Base-by-base conservation (phyloP, 2,888 invertebrate genomes). In the Callosobruchus maculatus region DNA sequence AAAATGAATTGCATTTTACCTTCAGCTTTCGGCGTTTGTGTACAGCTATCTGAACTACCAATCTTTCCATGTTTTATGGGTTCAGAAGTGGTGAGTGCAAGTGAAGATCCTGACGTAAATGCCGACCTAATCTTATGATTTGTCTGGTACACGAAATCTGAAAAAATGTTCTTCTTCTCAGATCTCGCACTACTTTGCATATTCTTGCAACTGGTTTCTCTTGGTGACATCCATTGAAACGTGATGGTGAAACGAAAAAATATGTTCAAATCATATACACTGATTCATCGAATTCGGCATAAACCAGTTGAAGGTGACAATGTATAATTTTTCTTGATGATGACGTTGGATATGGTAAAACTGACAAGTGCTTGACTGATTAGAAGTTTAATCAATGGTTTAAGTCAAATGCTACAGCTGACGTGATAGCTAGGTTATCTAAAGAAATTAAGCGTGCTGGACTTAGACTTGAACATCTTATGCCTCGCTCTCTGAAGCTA, bases 1-100 rank as follows among this genome's bases (percentile, higher is more conserved):
- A n/a, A n/a, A n/a, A 26, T 4, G 26, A 7, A 26, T 1, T 49
- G 1, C 13, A 49, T 18, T 21, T 92, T 91, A 91, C 90, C 49
- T 49, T 49, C 49, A 49, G 49, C 1, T 18, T 49, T 49, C 1
- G 13, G 49, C 1, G 49, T 49, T 13, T 71, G 71, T 18, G 71
- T 71, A n/a, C 67, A 70, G 9, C 20, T 74, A 70, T 72, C 70
- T 21, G 70, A 70, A 67, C 69, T 72, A 72, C 22, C 30, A n/a
- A 18, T 22, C 9, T 70, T 22, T n/a, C 31, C 22, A 71, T 71
- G 26, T 71, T 30, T 49, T 7, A n/a, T 21, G 20, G 20, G 67
- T 67, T 21, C 70, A 31, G 22, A 70, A 72, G 5, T 70, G 66
- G 68, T 18, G 1, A 49, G 13, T 1, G 49, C 49, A 49, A 49